These are phyloP conservation scores for Beroe forskalii DNA, from an alignment of 37 sponge, comb jelly and placozoan genomes.

Conservation along the genomic window DNA sequence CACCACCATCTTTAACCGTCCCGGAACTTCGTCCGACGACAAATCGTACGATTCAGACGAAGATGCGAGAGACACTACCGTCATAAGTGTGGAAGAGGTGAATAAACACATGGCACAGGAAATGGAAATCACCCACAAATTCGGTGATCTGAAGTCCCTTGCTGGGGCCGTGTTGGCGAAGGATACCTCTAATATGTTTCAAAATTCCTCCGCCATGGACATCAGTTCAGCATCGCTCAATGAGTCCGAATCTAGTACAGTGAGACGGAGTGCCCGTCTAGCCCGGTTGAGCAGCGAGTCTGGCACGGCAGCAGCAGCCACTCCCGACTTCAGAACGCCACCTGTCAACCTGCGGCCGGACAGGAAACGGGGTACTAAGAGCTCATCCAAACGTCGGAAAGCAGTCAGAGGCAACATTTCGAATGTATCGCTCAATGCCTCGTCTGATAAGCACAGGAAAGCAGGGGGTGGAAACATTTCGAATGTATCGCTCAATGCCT, in stretches of 20 bases:
- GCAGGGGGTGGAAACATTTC: background rate
- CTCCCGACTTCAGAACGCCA: background rate
- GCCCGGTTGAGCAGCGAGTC: background rate
- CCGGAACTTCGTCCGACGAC: too few relatives aligned
- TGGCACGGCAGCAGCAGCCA: background rate
- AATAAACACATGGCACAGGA: too few relatives aligned
- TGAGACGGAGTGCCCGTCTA: background rate
- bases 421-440: too few relatives aligned
- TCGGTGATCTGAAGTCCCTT: background rate
- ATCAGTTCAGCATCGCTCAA: background rate
- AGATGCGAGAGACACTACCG: too few relatives aligned
- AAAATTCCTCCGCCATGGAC: background rate
- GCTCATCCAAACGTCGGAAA: background rate
- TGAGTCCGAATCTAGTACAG: background rate
- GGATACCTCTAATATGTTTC: background rate
- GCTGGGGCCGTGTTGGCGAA: background rate
- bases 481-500: background rate
- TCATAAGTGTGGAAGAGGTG: too few relatives aligned
- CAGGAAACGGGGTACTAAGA: background rate
- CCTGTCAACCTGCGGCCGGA: background rate
- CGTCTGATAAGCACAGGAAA: too few relatives aligned
- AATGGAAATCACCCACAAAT: too few relatives aligned
- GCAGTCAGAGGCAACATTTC: background rate
- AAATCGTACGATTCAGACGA: too few relatives aligned
- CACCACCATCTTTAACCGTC: background rate